A percentile compares a stretch with the other conserved stretches of the same genome.
phyloP scores from a whole-genome alignment of 1,140 invertebrate genomes.

The Lordiphosa clarofinis region DNA sequence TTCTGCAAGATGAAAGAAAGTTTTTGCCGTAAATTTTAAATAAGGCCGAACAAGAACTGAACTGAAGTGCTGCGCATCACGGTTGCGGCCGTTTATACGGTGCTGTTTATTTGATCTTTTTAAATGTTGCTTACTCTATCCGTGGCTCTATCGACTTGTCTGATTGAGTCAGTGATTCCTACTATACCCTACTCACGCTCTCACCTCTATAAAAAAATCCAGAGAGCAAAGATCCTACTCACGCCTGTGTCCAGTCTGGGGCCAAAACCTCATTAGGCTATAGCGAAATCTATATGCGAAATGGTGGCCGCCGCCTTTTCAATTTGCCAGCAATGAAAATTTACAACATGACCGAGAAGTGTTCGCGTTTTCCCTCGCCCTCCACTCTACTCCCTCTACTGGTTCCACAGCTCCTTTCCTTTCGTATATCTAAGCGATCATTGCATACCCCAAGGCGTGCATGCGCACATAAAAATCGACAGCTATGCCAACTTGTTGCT shows the following conservation, averaged over 20 bases:
- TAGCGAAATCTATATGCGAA: conserved; percentile 63
- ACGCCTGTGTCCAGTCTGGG: conserved; percentile 11
- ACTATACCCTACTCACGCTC: no score
- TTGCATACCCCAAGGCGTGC: conserved; percentile 77
- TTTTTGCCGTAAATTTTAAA: no score
- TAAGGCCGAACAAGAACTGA: no score
- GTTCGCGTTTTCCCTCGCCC: background rate
- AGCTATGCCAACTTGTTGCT: conserved; percentile 53
- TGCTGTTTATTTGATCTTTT: no score
- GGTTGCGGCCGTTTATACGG: no score
- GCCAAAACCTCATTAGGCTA: conserved; percentile 68
- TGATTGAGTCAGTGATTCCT: no score
- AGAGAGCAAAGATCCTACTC: conserved; percentile 1
- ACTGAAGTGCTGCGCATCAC: no score
- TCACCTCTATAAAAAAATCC: background rate
- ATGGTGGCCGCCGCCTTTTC: conserved; percentile 73
- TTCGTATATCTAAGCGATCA: conserved; percentile 22
- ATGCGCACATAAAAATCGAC: conserved; percentile 79
- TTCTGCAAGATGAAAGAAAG: no score
- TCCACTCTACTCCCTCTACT: background rate
- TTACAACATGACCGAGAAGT: conserved; percentile 50
- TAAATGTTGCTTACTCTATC: no score
- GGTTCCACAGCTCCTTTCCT: conserved; percentile 1
- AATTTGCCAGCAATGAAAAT: conserved; percentile 77
- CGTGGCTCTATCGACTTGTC: no score